Evolutionary conservation across 1,140 invertebrate genomes (phyloP).

Genomic region (Drosophila teissieri): DNA sequence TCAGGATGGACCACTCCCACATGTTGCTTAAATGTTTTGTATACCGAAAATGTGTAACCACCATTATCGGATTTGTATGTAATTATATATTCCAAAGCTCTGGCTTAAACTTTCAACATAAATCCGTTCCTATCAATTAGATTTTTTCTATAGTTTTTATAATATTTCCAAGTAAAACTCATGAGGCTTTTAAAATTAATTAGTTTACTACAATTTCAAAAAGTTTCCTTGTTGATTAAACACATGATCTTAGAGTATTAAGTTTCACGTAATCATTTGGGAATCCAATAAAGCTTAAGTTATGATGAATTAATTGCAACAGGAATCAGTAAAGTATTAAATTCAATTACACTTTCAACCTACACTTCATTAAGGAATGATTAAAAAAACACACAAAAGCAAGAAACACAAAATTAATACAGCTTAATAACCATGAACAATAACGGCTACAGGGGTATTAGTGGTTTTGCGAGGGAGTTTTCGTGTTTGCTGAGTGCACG

Average conservation of each 20-base stretch:
- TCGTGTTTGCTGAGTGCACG: slow-evolving; percentile 29
- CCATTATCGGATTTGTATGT: background rate
- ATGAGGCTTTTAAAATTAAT: too few relatives aligned
- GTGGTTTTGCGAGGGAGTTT: slow-evolving; percentile 17
- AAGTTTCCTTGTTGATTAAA: too few relatives aligned
- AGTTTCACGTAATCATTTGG: background rate
- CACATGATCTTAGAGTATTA: background rate
- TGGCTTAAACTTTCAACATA: too few relatives aligned
- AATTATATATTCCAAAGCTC: background rate
- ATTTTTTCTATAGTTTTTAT: too few relatives aligned
- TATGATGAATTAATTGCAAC: slow-evolving; percentile 24
- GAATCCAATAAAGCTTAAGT: background rate
- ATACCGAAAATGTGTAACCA: background rate
- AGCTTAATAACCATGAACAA: slow-evolving; percentile 40
- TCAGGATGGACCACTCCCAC: slow-evolving; percentile 32
- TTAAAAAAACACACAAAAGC: slow-evolving; percentile 27
- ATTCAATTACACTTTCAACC: slow-evolving; percentile 34
- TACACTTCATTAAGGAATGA: slow-evolving; percentile 39
- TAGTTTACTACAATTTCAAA: too few relatives aligned
- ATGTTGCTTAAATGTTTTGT: slow-evolving; percentile 31
- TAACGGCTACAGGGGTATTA: slow-evolving; percentile 2
- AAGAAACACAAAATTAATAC: slow-evolving; percentile 12
- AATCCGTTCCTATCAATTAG: too few relatives aligned
- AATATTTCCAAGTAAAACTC: too few relatives aligned
- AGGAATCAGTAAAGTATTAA: slow-evolving; percentile 20